A percentile compares a stretch with the other conserved stretches of the same genome.
These are phyloP conservation scores for Metopia argyrocephala DNA, from an alignment of 2,888 invertebrate genomes.

Conservation along the genomic window DNA sequence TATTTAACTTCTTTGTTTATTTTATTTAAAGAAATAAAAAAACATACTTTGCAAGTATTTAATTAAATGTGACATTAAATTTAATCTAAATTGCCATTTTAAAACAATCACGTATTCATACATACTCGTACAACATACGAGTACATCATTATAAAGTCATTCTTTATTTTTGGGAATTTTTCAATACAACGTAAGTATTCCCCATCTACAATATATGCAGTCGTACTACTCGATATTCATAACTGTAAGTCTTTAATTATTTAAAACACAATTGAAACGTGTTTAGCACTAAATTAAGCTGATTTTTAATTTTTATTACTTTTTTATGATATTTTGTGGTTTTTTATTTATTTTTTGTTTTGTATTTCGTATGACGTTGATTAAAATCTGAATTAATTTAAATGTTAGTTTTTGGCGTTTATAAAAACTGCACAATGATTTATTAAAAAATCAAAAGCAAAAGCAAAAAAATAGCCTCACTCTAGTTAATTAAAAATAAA, in stretches of 20 bases:
- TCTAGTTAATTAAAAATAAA: neutral
- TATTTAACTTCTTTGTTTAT: neutral
- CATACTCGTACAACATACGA: neutral
- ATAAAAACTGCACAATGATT: neutral
- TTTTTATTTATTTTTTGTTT: too few relatives aligned
- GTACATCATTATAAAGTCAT: too few relatives aligned
- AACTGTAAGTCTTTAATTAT: constrained; percentile 11
- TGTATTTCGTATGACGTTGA: neutral
- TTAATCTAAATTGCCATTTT: neutral
- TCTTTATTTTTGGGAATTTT: constrained; percentile 2
- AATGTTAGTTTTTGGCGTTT: neutral
- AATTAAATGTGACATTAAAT: neutral
- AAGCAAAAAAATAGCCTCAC: neutral
- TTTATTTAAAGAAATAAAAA: neutral
- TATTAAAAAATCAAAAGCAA: neutral
- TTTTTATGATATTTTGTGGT: too few relatives aligned
- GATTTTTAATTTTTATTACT: too few relatives aligned
- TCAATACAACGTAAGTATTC: too few relatives aligned
- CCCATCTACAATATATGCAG: too few relatives aligned
- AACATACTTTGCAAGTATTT: too few relatives aligned
- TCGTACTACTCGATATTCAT: too few relatives aligned
- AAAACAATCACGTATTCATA: neutral
- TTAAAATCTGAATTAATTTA: neutral
- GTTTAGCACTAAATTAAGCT: neutral
- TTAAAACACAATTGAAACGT: neutral